phyloP scores from a whole-genome alignment of 2,888 invertebrate genomes.

The Morpho helenor region DNA sequence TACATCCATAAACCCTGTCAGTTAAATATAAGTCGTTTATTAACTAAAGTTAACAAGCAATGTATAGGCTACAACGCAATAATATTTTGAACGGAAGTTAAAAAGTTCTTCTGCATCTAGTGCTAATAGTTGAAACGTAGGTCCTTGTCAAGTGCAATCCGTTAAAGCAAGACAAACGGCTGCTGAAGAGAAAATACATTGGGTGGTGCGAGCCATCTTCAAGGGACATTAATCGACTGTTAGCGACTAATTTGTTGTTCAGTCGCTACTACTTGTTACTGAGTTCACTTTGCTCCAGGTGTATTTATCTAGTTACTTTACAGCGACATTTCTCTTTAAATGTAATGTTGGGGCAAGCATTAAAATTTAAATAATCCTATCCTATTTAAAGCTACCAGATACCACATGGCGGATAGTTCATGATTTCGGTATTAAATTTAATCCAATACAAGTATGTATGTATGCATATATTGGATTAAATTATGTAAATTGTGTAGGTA shows the following conservation, averaged over 20 bases:
- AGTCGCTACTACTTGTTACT: slow-evolving; percentile 14
- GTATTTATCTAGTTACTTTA: not conserved
- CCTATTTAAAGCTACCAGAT: too few species aligned
- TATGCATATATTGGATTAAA: too few species aligned
- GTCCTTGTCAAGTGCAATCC: slow-evolving; percentile 22
- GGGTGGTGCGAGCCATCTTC: slow-evolving; percentile 26
- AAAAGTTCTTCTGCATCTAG: slow-evolving; percentile 14
- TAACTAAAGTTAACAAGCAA: not conserved
- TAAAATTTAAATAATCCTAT: too few species aligned
- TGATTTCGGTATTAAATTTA: too few species aligned
- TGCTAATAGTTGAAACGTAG: slow-evolving; percentile 24
- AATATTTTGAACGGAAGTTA: not conserved
- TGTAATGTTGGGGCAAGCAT: not conserved
- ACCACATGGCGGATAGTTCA: too few species aligned
- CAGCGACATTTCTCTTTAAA: too few species aligned
- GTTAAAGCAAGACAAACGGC: slow-evolving; percentile 25
- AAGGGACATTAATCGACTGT: slow-evolving; percentile 29
- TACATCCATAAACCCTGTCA: not conserved
- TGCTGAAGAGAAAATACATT: slow-evolving; percentile 31
- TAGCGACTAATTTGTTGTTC: slow-evolving; percentile 28
- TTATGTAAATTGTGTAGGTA: too few species aligned
- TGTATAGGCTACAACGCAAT: slow-evolving; percentile 1
- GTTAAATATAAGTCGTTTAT: too few species aligned
- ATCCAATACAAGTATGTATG: too few species aligned
- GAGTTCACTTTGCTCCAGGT: slow-evolving; percentile 5